Evolutionary conservation across 2,888 invertebrate genomes (phyloP).

Genomic region (Rhagonycha lutea): DNA sequence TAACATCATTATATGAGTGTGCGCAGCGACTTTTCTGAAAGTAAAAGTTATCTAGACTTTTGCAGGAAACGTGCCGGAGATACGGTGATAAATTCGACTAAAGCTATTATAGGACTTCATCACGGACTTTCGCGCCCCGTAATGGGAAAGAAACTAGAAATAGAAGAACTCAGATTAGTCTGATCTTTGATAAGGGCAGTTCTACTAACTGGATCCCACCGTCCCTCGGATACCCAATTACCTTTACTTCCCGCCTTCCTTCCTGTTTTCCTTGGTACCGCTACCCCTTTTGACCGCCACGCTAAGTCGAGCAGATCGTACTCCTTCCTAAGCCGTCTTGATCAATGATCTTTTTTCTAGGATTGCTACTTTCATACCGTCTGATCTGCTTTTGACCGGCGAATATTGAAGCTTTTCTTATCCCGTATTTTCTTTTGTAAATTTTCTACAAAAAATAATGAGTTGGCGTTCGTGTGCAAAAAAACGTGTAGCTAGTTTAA

Average conservation of each 20-base stretch:
- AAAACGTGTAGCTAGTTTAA: not conserved
- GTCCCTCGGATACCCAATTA: conserved; percentile 39
- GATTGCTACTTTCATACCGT: conserved; percentile 37
- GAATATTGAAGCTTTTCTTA: conserved; percentile 12
- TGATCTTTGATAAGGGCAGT: conserved; percentile 48
- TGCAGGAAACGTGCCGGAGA: conserved; percentile 48
- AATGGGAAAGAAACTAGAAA: conserved; percentile 50
- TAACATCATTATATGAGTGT: conserved; percentile 50
- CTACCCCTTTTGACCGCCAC: conserved; percentile 25
- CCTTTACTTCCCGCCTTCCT: conserved; percentile 39
- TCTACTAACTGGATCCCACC: conserved; percentile 35
- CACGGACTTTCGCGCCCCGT: conserved; percentile 46
- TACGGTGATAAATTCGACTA: conserved; percentile 50
- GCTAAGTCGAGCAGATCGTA: conserved; percentile 26
- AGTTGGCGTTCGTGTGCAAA: not conserved
- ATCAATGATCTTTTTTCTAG: conserved; percentile 39
- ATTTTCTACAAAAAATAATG: not conserved
- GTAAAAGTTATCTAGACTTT: conserved; percentile 42
- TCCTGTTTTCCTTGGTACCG: conserved; percentile 21
- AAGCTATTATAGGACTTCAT: conserved; percentile 50
- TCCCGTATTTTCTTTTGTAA: not conserved
- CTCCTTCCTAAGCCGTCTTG: conserved; percentile 35
- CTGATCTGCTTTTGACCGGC: conserved; percentile 24
- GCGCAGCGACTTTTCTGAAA: conserved; percentile 38
- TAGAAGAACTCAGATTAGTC: conserved; percentile 51